Base-by-base conservation (phyloP, 2,797 vertebrate species). In the Agapornis canus region DNA sequence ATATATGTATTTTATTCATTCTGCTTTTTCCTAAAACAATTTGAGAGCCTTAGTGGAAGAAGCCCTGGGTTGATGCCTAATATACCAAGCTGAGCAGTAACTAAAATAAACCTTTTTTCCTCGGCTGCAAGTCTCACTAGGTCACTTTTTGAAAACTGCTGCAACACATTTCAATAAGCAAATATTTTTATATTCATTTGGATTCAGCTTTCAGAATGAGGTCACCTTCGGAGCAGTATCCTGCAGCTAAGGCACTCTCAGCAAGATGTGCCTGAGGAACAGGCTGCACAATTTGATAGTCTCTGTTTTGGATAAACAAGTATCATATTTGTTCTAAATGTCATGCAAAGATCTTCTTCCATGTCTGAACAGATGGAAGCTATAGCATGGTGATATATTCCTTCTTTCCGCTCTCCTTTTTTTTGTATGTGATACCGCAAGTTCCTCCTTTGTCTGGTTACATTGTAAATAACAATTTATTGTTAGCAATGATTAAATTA, bases 251-350 rank as follows among this genome's bases (percentile, higher is more conserved):
- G 82, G 82, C 80, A 52, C 29, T 86, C 88, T 84, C 84, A 79
- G 77, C 7, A 54, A 83, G 63, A 86, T 79, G 19, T 0, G 17
- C 72, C 63, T 52, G 43, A 94, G 85, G 77, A 94, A 95, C 0
- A 23, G 59, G 40, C 59, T 79, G 37, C 72, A 92, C 70, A 76
- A 90, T 94, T 92, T 2, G 40, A 72, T 79, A 2, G 16, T 57
- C 68, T 91, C 54, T 94, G n/a, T 83, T 96, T 91, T 91, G 82
- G 72, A 82, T 64, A 94, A 91, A 96, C 47, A 85, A 71, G 70
- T 86, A 91, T 11, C 29, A 6, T 90, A 81, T 82, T 94, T 93
- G 64, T 76, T 95, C 73, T 79, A 83, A 79, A 91, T 90, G 73
- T 80, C 70, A 82, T 29, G 26, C 2, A 1, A 88, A 69, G 32